phyloP scores from a whole-genome alignment of 1,140 invertebrate genomes.

The Orussus abietinus region DNA sequence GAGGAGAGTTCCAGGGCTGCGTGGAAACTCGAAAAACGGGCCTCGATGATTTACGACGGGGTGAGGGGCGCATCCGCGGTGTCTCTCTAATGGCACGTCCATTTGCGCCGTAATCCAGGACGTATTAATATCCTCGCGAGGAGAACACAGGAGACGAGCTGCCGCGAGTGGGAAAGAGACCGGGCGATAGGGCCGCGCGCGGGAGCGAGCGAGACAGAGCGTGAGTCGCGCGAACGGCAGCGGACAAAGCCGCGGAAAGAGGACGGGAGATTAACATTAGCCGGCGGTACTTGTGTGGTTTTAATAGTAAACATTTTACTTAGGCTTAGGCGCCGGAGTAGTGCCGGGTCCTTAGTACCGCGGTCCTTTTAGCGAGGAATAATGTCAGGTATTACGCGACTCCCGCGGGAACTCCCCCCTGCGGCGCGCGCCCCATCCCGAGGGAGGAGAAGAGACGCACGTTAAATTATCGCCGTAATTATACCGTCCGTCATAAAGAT shows the following conservation, averaged over 20 bases:
- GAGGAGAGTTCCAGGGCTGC: no score
- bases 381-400: conserved; percentile 40
- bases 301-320: conserved; percentile 33
- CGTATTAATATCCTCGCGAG: not conserved
- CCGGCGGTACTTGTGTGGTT: not conserved
- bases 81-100: conserved; percentile 1
- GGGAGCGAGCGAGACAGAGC: no score
- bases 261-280: no score
- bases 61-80: no score
- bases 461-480: conserved; percentile 47
- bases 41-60: no score
- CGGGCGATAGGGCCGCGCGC: no score
- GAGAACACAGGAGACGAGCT: no score
- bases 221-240: no score
- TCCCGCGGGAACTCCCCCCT: conserved; percentile 24
- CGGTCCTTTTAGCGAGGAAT: conserved; percentile 34
- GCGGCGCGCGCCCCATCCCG: conserved; percentile 14
- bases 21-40: no score
- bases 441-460: not conserved
- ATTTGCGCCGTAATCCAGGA: not conserved
- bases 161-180: no score
- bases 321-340: conserved; percentile 18
- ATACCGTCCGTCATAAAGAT: conserved; percentile 34
- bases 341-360: conserved; percentile 22
- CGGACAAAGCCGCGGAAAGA: no score